phyloP scores from a whole-genome alignment of 1,140 invertebrate genomes.

The Bombus ignitus region DNA sequence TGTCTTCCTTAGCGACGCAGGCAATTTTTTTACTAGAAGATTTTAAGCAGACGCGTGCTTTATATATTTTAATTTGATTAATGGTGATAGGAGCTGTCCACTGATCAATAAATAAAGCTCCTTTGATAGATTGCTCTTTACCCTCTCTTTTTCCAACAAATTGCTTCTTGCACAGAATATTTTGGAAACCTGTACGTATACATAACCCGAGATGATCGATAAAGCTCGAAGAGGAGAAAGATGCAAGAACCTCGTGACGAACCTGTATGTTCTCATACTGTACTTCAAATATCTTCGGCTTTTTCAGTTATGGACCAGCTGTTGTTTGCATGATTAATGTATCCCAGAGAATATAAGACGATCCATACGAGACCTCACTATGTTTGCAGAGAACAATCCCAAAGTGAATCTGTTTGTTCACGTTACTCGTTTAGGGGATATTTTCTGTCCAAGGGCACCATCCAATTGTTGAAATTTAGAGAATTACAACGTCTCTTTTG shows the following conservation, averaged over 20 bases:
- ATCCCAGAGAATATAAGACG: not conserved
- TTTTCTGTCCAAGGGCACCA: not conserved
- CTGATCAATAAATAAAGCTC: conserved; percentile 1
- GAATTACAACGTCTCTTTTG: not conserved
- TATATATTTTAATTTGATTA: conserved; percentile 1
- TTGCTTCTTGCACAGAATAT: not conserved
- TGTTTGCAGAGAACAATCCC: no score
- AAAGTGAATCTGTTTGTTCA: no score
- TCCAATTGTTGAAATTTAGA: not conserved
- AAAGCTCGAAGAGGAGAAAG: not conserved
- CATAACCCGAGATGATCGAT: not conserved
- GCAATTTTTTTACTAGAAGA: not conserved
- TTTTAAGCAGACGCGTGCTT: not conserved
- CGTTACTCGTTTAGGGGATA: not conserved
- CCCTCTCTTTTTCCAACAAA: not conserved
- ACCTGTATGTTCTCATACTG: not conserved
- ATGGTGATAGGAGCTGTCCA: not conserved
- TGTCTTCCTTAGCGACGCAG: not conserved
- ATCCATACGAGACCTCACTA: not conserved
- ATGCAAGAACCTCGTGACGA: not conserved
- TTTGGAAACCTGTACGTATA: not conserved
- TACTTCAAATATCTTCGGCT: not conserved
- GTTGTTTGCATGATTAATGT: not conserved
- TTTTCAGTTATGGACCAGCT: not conserved
- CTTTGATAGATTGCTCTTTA: not conserved